Conservation (phyloP, 2,797 vertebrate genomes). For the Enteromius trimaculatus region DNA sequence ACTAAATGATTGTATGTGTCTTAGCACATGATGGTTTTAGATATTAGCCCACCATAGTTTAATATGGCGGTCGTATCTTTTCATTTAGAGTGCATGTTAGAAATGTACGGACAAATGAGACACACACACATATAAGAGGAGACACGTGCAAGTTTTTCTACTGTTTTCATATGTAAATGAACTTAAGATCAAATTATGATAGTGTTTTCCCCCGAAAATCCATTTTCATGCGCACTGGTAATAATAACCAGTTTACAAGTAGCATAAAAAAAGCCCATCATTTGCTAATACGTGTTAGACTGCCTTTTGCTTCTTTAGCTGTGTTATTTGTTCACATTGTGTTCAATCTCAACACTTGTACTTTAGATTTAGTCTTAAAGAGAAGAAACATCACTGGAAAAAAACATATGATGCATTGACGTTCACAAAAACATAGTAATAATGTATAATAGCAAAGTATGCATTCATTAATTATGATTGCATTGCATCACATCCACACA, state of each 20-base stretch:
- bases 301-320: neutral
- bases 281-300: slow-evolving; percentile 12
- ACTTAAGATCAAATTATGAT: neutral
- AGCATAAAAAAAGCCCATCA: neutral
- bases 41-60: slow-evolving; percentile 41
- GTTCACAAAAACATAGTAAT: neutral
- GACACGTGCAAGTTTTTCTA: neutral
- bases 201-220: neutral
- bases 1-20: slow-evolving; percentile 26
- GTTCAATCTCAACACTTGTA: neutral
- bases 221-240: neutral
- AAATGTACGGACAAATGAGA: neutral
- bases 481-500: neutral
- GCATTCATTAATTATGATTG: neutral
- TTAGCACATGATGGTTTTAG: slow-evolving; percentile 24
- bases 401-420: neutral
- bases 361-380: neutral
- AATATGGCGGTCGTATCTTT: slow-evolving; percentile 23
- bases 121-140: neutral
- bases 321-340: neutral
- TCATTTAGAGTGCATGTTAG: slow-evolving; percentile 27
- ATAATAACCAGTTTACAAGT: neutral
- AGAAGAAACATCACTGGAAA: neutral
- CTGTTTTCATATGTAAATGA: slow-evolving; percentile 22
- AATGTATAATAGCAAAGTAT: neutral